Conservation (phyloP, 2,113 vertebrate species). For the Mystacornis crossleyi region DNA sequence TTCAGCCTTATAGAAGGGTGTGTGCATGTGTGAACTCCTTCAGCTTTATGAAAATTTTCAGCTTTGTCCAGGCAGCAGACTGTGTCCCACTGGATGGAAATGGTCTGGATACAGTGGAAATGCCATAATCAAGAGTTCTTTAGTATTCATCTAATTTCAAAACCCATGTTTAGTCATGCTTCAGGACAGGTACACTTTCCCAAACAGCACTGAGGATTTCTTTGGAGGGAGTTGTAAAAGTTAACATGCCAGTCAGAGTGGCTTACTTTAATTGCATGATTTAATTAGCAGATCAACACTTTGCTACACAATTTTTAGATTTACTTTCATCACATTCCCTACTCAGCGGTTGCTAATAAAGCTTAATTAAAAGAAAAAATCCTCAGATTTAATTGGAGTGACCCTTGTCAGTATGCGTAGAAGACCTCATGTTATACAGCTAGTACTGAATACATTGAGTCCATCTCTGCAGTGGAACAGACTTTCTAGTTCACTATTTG, state of each 20-base stretch:
- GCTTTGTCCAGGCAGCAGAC: background rate
- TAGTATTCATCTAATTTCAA: background rate
- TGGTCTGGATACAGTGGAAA: rapidly evolving
- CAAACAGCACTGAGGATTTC: background rate
- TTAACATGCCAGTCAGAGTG: background rate
- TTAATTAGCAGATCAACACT: slow-evolving; percentile 49
- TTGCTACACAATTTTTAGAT: background rate
- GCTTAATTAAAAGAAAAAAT: slow-evolving; percentile 4
- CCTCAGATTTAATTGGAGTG: slow-evolving; percentile 32
- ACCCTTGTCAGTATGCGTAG: background rate
- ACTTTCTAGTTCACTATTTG: background rate
- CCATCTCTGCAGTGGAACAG: background rate
- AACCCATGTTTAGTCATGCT: background rate
- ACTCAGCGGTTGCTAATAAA: slow-evolving; percentile 8
- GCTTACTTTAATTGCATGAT: slow-evolving; percentile 19
- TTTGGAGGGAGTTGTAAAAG: background rate
- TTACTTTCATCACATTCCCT: background rate
- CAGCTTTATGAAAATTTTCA: background rate
- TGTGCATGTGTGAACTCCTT: no score
- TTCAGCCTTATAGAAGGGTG: background rate
- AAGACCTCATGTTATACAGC: background rate
- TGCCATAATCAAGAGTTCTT: background rate
- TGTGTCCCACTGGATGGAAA: background rate
- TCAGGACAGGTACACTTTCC: background rate
- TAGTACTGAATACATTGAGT: background rate